Conservation (phyloP, 2,888 invertebrate species). For the Thecophora atra region DNA sequence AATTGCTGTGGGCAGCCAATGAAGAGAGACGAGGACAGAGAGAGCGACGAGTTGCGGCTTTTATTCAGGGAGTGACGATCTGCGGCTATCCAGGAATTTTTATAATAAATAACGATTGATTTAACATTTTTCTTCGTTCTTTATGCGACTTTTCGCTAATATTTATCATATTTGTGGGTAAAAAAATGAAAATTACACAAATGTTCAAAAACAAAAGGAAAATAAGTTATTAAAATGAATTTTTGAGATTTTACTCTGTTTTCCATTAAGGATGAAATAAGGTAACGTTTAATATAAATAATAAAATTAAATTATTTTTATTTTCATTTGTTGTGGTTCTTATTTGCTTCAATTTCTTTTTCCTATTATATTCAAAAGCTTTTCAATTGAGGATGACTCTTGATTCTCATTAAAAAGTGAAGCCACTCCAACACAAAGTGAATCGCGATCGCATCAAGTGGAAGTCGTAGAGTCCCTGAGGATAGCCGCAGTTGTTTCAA, state of each 20-base stretch:
- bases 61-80: background rate
- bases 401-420: too few species aligned
- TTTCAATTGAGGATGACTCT: too few species aligned
- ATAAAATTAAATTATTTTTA: constrained; percentile 15
- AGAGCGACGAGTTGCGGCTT: too few species aligned
- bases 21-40: background rate
- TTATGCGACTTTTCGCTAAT: background rate
- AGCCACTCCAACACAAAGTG: constrained; percentile 34
- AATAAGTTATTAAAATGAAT: too few species aligned
- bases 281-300: too few species aligned
- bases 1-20: constrained; percentile 28
- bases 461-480: background rate
- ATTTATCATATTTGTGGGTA: background rate
- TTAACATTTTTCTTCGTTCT: background rate
- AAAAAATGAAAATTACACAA: background rate
- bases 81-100: background rate
- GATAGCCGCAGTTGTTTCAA: background rate
- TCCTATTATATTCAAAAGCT: constrained; percentile 37
- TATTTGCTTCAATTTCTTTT: constrained; percentile 38
- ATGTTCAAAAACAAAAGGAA: background rate
- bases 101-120: background rate
- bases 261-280: too few species aligned
- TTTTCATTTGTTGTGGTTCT: background rate
- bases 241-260: background rate
- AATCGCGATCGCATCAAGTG: constrained; percentile 50